phyloP scores from a whole-genome alignment of 2,797 vertebrate genomes.

The Triplophysa bombifrons region DNA sequence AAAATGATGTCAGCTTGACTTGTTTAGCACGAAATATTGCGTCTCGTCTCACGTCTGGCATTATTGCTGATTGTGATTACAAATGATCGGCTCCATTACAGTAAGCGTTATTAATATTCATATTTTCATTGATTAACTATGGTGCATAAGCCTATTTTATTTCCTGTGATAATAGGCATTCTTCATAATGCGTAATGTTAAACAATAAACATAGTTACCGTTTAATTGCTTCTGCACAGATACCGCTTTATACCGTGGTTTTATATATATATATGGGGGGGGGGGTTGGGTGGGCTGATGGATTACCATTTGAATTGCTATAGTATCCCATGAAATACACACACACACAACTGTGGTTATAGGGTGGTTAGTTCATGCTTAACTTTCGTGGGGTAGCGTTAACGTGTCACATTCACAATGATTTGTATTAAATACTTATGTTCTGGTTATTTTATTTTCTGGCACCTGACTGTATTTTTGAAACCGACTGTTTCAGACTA shows the following conservation, averaged over 20 bases:
- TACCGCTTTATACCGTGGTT: not conserved
- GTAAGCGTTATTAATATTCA: not conserved
- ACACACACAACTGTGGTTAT: too few relatives aligned
- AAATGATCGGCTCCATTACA: not conserved
- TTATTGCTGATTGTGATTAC: not conserved
- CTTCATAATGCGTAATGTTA: too few relatives aligned
- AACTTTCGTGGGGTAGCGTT: too few relatives aligned
- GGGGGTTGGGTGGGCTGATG: not conserved
- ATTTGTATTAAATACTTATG: not conserved
- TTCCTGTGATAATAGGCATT: not conserved
- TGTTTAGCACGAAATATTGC: not conserved
- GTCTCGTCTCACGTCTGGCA: not conserved
- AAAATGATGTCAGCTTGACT: conserved; percentile 31
- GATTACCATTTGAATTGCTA: not conserved
- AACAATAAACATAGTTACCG: too few relatives aligned
- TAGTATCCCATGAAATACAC: too few relatives aligned
- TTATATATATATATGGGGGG: too few relatives aligned
- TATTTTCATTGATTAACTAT: not conserved
- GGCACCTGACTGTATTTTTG: too few relatives aligned
- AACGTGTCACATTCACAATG: not conserved
- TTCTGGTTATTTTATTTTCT: not conserved
- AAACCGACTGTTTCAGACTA: not conserved
- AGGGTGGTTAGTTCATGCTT: too few relatives aligned
- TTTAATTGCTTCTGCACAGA: not conserved
- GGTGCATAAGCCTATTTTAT: not conserved